Conservation (phyloP, 2,113 vertebrate genomes). For the Daphoenositta chrysoptera region DNA sequence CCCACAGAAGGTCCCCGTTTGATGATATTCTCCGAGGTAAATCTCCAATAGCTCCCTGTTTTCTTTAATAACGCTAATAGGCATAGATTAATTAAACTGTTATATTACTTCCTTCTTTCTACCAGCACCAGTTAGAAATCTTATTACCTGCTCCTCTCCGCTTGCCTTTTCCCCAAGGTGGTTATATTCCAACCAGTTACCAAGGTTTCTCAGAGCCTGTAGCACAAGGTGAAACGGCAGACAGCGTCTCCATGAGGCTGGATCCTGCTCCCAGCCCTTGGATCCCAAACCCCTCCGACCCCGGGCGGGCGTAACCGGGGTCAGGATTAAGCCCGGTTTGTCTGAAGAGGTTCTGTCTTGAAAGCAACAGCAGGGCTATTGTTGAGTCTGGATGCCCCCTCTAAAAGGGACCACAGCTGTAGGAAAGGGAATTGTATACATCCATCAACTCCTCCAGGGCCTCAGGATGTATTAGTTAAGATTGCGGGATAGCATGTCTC, state of each 20-base stretch:
- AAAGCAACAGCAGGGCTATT: constrained; percentile 65
- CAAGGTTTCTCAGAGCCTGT: constrained; percentile 47
- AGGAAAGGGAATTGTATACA: constrained; percentile 65
- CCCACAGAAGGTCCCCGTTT: not conserved
- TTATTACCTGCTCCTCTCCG: constrained; percentile 44
- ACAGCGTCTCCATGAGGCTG: not conserved
- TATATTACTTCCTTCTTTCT: constrained; percentile 40
- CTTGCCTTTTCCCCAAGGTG: constrained; percentile 41
- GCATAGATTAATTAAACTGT: constrained; percentile 49
- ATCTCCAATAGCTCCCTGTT: constrained; percentile 41
- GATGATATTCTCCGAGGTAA: constrained; percentile 42
- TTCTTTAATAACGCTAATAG: constrained; percentile 52
- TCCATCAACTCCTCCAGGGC: constrained; percentile 67
- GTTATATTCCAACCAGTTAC: constrained; percentile 57
- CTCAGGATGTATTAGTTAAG: constrained; percentile 67
- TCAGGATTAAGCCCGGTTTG: constrained; percentile 10
- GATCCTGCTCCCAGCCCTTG: not conserved
- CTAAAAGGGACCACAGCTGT: constrained; percentile 65
- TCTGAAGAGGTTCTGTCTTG: constrained; percentile 61
- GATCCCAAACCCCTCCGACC: not conserved
- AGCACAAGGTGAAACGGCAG: constrained; percentile 28
- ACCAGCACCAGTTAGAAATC: constrained; percentile 41
- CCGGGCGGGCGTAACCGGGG: not conserved
- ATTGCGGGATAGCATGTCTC: constrained; percentile 61
- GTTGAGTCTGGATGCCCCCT: constrained; percentile 54